Conservation (phyloP, 2,888 invertebrate species). For the Tinea pellionella region DNA sequence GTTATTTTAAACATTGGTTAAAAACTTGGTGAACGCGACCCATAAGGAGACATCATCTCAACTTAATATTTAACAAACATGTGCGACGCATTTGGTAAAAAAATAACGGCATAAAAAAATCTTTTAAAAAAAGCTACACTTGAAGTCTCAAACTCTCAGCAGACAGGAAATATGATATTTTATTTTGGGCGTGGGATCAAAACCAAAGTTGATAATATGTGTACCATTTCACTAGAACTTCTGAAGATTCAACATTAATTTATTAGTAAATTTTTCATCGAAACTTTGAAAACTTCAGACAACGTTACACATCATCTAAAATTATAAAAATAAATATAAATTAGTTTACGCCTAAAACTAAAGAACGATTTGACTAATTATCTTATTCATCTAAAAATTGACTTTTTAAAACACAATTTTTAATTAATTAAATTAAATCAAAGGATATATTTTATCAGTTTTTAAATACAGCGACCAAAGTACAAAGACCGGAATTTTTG, state of each 20-base stretch:
- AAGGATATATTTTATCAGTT: no score
- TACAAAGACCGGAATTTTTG: no score
- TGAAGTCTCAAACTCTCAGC: slow-evolving; percentile 49
- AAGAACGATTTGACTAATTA: neutral
- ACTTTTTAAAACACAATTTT: neutral
- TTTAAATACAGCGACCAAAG: no score
- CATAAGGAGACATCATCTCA: no score
- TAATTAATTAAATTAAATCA: no score
- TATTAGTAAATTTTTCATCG: slow-evolving; percentile 10
- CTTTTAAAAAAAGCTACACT: slow-evolving; percentile 48
- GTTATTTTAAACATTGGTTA: no score
- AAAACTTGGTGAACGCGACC: no score
- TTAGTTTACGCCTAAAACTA: neutral
- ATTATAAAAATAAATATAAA: neutral
- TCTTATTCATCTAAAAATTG: neutral
- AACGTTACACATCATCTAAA: no score
- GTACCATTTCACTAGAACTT: slow-evolving; percentile 43
- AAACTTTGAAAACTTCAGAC: neutral
- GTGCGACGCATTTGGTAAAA: slow-evolving; percentile 63
- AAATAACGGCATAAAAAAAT: slow-evolving; percentile 35
- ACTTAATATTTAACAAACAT: slow-evolving; percentile 40
- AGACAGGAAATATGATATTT: slow-evolving; percentile 70
- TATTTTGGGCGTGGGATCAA: slow-evolving; percentile 68
- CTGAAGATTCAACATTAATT: slow-evolving; percentile 7
- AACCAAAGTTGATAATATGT: slow-evolving; percentile 64